phyloP scores from a whole-genome alignment of 2,888 invertebrate genomes.

The Neoitamus cyanurus region DNA sequence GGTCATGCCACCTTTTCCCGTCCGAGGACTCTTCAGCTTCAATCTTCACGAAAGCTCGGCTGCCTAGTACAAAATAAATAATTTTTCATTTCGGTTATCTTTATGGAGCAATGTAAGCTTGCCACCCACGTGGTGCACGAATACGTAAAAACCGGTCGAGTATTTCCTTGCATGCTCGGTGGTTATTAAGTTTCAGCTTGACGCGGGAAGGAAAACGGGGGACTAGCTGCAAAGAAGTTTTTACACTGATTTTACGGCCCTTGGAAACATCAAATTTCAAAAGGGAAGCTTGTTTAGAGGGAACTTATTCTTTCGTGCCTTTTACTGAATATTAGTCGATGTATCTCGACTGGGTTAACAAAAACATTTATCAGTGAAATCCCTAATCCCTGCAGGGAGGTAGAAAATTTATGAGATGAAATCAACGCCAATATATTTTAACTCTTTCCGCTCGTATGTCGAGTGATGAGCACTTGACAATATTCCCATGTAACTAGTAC shows the following conservation, averaged over 20 bases:
- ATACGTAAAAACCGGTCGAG: not conserved
- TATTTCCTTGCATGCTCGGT: not conserved
- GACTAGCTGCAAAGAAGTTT: not conserved
- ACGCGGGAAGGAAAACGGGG: not conserved
- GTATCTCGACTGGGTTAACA: no score
- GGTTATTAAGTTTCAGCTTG: not conserved
- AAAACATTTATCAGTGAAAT: no score
- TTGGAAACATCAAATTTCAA: not conserved
- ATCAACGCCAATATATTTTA: no score
- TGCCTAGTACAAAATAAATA: not conserved
- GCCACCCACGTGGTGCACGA: not conserved
- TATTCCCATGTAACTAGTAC: no score
- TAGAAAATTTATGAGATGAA: no score
- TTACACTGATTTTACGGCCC: not conserved
- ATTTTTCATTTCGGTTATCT: not conserved
- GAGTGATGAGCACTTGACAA: no score
- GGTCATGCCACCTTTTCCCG: not conserved
- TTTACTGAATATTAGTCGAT: no score
- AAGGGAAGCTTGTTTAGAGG: not conserved
- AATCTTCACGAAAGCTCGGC: not conserved
- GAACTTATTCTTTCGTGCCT: no score
- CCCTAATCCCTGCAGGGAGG: no score
- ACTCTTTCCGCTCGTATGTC: no score
- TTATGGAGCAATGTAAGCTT: not conserved
- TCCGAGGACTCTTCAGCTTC: not conserved